Percentiles rank a stretch among this genome's conserved stretches.
Conservation (phyloP, 2,888 invertebrate genomes). For the Lasioglossum vierecki region DNA sequence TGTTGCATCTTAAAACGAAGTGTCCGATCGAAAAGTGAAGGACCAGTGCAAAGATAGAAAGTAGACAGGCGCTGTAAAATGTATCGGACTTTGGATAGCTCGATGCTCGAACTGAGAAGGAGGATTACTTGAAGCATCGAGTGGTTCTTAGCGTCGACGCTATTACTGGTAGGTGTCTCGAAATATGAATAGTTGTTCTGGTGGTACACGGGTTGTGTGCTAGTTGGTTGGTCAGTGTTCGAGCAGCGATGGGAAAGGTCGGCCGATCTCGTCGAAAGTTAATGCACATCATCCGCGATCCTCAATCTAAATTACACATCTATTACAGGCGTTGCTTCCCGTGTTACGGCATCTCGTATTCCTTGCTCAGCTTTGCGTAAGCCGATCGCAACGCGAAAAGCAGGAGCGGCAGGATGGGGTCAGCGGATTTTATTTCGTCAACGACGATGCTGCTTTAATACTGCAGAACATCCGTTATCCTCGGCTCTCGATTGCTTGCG, state of each 20-base stretch:
- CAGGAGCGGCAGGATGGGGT: slow-evolving; percentile 40
- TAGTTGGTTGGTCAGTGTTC: slow-evolving; percentile 19
- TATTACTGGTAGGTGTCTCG: neutral
- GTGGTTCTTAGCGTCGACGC: neutral
- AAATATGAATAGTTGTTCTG: slow-evolving; percentile 27
- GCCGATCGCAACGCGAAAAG: slow-evolving; percentile 49
- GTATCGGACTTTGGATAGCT: neutral
- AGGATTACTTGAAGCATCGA: neutral
- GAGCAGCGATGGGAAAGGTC: slow-evolving; percentile 24
- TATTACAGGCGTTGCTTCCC: slow-evolving; percentile 64
- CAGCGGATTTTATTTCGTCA: slow-evolving; percentile 48
- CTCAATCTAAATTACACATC: slow-evolving; percentile 64
- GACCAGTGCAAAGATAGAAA: neutral
- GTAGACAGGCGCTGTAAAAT: neutral
- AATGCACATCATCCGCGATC: slow-evolving; percentile 54
- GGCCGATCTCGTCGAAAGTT: slow-evolving; percentile 48
- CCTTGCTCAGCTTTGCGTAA: slow-evolving; percentile 57
- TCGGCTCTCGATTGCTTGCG: neutral
- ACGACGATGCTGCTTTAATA: slow-evolving; percentile 12
- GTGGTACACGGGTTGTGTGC: neutral
- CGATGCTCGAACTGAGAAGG: neutral
- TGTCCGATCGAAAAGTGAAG: neutral
- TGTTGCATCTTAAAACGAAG: neutral
- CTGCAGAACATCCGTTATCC: neutral
- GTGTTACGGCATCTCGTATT: slow-evolving; percentile 59